Conservation (phyloP, 1,140 invertebrate genomes). For the Pseudomyrmex gracilis region DNA sequence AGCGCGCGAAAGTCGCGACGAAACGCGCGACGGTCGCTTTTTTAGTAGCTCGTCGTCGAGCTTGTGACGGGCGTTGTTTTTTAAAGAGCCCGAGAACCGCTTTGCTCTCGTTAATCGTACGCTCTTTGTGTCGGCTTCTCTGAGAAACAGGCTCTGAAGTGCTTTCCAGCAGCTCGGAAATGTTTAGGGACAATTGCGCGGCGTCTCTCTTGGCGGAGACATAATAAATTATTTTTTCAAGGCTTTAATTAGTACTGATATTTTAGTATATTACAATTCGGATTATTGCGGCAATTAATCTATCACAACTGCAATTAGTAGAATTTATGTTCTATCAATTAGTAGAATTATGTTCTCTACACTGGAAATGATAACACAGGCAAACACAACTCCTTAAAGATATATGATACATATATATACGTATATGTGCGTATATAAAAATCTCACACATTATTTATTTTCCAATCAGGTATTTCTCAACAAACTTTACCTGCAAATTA, state of each 20-base stretch:
- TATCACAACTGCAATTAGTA: too few relatives aligned
- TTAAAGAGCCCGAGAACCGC: conserved; percentile 1
- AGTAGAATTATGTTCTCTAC: too few relatives aligned
- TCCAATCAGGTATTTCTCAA: neutral
- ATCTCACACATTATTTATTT: neutral
- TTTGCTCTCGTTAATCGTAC: conserved; percentile 24
- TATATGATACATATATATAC: too few relatives aligned
- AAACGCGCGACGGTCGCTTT: neutral
- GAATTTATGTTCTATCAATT: too few relatives aligned
- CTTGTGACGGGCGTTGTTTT: neutral
- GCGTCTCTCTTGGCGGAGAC: neutral
- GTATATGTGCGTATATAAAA: neutral
- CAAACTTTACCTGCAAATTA: neutral
- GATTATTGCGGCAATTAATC: too few relatives aligned
- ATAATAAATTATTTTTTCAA: neutral
- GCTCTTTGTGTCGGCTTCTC: neutral
- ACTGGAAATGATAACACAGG: too few relatives aligned
- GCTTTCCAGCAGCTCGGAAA: conserved; percentile 5
- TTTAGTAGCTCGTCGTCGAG: neutral
- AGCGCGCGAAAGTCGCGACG: conserved; percentile 23
- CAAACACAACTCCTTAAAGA: too few relatives aligned
- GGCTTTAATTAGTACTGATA: neutral
- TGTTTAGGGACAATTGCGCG: neutral
- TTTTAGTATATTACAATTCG: neutral
- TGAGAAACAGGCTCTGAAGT: neutral